Evolutionary conservation across 2,797 vertebrate species (phyloP).

Genomic region (Rhinophrynus dorsalis): DNA sequence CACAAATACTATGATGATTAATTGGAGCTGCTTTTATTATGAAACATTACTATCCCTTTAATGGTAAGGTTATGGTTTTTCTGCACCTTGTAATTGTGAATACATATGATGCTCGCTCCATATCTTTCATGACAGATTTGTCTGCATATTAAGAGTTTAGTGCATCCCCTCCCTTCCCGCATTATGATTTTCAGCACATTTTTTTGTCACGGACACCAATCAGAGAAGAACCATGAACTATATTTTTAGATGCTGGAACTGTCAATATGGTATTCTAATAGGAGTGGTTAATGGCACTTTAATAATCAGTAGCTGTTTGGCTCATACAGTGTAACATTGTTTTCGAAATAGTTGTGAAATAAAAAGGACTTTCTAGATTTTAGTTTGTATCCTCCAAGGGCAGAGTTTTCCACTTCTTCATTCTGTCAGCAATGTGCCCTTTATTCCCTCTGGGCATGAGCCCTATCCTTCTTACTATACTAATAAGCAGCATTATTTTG

Average conservation of each 20-base stretch:
- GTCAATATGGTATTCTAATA: slow-evolving; percentile 28
- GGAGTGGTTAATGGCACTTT: slow-evolving; percentile 27
- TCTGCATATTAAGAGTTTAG: too few relatives aligned
- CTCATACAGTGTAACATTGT: slow-evolving; percentile 36
- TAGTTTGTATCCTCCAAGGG: slow-evolving; percentile 31
- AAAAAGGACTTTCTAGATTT: slow-evolving; percentile 9
- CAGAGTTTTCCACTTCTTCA: slow-evolving; percentile 23
- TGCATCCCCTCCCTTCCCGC: too few relatives aligned
- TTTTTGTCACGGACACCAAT: not conserved
- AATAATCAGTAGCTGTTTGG: slow-evolving; percentile 35
- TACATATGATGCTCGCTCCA: too few relatives aligned
- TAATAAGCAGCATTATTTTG: not conserved
- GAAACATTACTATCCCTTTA: too few relatives aligned
- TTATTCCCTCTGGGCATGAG: not conserved
- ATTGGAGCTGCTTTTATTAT: too few relatives aligned
- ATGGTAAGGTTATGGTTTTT: too few relatives aligned
- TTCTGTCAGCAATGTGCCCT: slow-evolving; percentile 10
- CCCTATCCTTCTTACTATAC: not conserved
- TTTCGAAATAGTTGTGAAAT: slow-evolving; percentile 16
- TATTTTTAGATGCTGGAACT: slow-evolving; percentile 21
- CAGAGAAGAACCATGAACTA: not conserved
- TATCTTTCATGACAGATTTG: too few relatives aligned
- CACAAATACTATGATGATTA: too few relatives aligned
- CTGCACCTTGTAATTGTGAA: too few relatives aligned
- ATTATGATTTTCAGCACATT: slow-evolving; percentile 2